Base-by-base conservation (phyloP, 2,797 vertebrate species). In the Adrianichthys oophorus region DNA sequence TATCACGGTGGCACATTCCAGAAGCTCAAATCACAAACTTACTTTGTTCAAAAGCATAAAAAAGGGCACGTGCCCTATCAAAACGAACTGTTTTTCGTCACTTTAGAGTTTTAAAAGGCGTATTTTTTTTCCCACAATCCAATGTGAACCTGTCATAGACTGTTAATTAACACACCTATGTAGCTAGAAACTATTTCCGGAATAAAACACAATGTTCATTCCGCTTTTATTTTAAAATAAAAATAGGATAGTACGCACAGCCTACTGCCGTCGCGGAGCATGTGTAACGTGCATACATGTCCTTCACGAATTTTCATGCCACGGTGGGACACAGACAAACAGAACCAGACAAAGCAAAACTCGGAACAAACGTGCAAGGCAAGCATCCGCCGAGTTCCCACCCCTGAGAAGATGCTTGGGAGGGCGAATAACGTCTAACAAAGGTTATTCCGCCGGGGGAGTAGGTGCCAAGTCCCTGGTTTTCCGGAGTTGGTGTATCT, bases 351-450 rank as follows among this genome's bases (percentile, higher is more conserved):
- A 78, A 79, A 15, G 78, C 71, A 76, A 50, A 83, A 83, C 52
- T 78, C 49, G 67, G 32, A 52, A 68, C 2, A 61, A 63, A 64
- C 78, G 80, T 74, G 68, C 78, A 84, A 78, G 56, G 78, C 79
- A 86, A 86, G 86, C 85, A 87, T 84, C 87, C 57, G 78, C 66
- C 80, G 80, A 58, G 43, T 81, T 89, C 85, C 88, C 89, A 89
- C 88, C 89, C 82, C 73, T 61, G 81, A 86, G 73, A 82, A 75
- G 87, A 89, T 83, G 87, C 85, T 89, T 84, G 85, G 72, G 46
- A 55, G 61, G 65, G 74, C 78, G 81, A 89, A 88, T 86, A 88
- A 86, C 87, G 84, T 76, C 74, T 68, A 80, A 73, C 40, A 78
- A 68, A 65, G 82, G 80, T 91, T 89, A 86, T 89, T 87, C 84